These are phyloP conservation scores for Sebastes hubbsi DNA, from an alignment of 2,797 vertebrate genomes.

Conservation along the genomic window DNA sequence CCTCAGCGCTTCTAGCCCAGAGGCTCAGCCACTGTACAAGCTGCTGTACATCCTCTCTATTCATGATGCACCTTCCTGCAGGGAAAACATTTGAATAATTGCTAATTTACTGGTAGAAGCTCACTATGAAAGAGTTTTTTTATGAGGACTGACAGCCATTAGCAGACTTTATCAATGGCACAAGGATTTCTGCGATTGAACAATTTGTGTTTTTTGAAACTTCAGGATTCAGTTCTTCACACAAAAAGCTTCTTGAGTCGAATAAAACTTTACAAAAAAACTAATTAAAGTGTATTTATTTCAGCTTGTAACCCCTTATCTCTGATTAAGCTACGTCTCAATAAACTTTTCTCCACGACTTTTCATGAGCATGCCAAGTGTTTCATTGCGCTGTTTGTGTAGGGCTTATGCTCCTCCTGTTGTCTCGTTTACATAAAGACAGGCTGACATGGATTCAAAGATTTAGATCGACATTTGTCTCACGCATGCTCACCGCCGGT, in stretches of 20 bases:
- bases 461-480: constrained; percentile 54
- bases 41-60: constrained; percentile 26
- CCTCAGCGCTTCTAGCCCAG: constrained; percentile 32
- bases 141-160: background rate
- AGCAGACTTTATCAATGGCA: background rate
- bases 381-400: constrained; percentile 34
- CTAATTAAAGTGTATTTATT: background rate
- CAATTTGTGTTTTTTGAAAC: background rate
- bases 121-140: background rate
- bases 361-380: constrained; percentile 32
- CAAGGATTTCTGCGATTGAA: background rate
- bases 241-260: background rate
- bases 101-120: background rate
- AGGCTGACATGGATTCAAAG: constrained; percentile 49
- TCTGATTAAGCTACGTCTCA: constrained; percentile 13
- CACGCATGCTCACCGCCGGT: constrained; percentile 31
- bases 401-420: constrained; percentile 55
- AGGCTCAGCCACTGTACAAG: constrained; percentile 32
- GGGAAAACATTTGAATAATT: constrained; percentile 16
- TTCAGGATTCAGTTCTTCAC: background rate
- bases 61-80: constrained; percentile 15
- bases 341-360: constrained; percentile 15
- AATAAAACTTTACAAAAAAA: background rate
- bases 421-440: constrained; percentile 40
- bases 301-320: constrained; percentile 23